Evolutionary conservation across 2,113 vertebrate species (phyloP).

Genomic region (Perognathus longimembris): DNA sequence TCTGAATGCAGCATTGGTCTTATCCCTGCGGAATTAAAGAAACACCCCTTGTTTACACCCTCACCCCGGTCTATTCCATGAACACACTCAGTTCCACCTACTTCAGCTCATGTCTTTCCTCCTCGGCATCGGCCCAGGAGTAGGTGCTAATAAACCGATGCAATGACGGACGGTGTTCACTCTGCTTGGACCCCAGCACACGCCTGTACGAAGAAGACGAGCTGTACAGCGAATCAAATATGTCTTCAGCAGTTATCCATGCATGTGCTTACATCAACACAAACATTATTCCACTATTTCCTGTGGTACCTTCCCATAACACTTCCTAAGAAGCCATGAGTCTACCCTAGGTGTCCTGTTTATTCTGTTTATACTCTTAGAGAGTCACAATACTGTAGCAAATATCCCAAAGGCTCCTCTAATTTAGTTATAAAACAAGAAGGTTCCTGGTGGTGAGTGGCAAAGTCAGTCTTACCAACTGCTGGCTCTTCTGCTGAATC

Average conservation of each 20-base stretch:
- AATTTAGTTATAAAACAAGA: no score
- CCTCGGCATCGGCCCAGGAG: conserved; percentile 92
- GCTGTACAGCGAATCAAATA: neutral
- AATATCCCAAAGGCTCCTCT: no score
- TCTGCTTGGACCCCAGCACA: conserved; percentile 87
- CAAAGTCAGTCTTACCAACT: conserved; percentile 87
- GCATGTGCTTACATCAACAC: no score
- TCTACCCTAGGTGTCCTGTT: no score
- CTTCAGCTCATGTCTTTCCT: conserved; percentile 88
- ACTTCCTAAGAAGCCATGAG: no score
- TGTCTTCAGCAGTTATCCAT: no score
- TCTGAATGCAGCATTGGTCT: neutral
- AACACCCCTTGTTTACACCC: neutral
- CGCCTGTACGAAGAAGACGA: conserved; percentile 67
- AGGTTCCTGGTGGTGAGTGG: neutral
- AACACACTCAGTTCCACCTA: conserved; percentile 84
- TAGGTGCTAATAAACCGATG: conserved; percentile 94
- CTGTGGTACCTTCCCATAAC: no score
- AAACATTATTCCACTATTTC: no score
- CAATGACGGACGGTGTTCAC: conserved; percentile 89
- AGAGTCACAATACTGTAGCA: no score
- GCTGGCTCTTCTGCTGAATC: conserved; percentile 84
- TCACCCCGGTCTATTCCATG: neutral
- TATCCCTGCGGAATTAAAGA: neutral
- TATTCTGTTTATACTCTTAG: no score